Percentiles rank a stretch among this genome's conserved stretches.
Conservation (phyloP, 2,888 invertebrate species). For the Syrphus vitripennis region DNA sequence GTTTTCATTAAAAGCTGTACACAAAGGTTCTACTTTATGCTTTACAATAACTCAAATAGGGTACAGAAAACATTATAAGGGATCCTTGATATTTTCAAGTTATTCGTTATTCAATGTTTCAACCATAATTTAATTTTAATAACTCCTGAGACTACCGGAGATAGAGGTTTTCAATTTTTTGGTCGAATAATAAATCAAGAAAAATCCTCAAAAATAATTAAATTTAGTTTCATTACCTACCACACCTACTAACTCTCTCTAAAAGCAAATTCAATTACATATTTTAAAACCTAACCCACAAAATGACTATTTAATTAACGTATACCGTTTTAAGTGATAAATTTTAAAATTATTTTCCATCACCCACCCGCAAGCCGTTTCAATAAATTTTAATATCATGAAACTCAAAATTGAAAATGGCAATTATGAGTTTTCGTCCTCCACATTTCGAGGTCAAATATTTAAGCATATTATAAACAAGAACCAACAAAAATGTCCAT, state of each 20-base stretch:
- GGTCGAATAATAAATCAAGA: not conserved
- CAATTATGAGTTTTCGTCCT: conserved; percentile 15
- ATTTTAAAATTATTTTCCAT: not conserved
- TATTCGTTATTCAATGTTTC: too few species aligned
- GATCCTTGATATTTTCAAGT: too few species aligned
- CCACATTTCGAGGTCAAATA: not conserved
- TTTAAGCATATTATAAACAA: not conserved
- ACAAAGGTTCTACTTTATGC: too few species aligned
- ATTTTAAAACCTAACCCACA: not conserved
- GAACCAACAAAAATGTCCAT: not conserved
- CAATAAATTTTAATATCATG: not conserved
- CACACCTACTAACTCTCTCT: not conserved
- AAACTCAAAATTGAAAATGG: conserved; percentile 27
- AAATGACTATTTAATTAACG: not conserved
- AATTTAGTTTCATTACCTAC: not conserved
- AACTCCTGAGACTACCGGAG: too few species aligned
- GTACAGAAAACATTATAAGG: too few species aligned
- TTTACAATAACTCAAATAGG: too few species aligned
- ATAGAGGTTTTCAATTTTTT: too few species aligned
- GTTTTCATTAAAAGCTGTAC: too few species aligned
- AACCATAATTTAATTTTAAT: too few species aligned
- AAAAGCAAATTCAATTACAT: not conserved
- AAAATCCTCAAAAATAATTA: not conserved
- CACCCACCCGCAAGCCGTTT: not conserved
- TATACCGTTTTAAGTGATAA: not conserved